Evolutionary conservation across 2,888 invertebrate genomes (phyloP), one percentile per base, ranked within the genome.

Genomic region (Ferdinandea cuprea): DNA sequence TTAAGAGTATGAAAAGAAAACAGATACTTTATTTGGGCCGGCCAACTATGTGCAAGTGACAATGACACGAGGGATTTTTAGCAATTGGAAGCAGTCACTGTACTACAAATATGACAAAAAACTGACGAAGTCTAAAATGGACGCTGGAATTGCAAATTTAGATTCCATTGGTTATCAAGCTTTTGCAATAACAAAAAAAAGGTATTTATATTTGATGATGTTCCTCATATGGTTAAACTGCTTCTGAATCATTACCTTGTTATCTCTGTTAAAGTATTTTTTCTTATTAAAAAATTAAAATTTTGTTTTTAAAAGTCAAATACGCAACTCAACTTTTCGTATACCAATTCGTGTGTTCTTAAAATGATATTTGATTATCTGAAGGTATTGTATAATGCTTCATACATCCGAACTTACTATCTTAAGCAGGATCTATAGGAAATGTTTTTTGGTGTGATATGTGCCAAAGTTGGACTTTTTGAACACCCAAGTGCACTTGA

Each of bases 331-430:
- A n/a, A n/a, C n/a, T n/a, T n/a, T n/a, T n/a, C n/a, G n/a, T n/a
- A n/a, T n/a, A n/a, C n/a, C n/a, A n/a, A 76, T 59, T 9, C 11
- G 0, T 48, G 61, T 44, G 78, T 79, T 8, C n/a, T 86, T 1
- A 68, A 15, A 13, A 54, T 86, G 56, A 11, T 86, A 11, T 83
- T 74, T 65, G 30, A 72, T 35, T 81, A 85, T 37, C 40, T 86
- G 13, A 52, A 74, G 37, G 19, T 46, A 9, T 32, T 73, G 30
- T 86, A 65, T 68, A 30, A 69, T 17, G 68, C 71, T 17, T 72
- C 83, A 73, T 86, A 86, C 46, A 32, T 87, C 7, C 71, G 86
- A 35, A 86, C 85, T 9, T 85, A 85, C 35, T 65, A 85, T 15
- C 59, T 87, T n/a, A 87, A 87, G 48, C 72, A 83, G 28, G 69